Conservation (phyloP, 1,140 invertebrate species). For the Drosophila arizonae region DNA sequence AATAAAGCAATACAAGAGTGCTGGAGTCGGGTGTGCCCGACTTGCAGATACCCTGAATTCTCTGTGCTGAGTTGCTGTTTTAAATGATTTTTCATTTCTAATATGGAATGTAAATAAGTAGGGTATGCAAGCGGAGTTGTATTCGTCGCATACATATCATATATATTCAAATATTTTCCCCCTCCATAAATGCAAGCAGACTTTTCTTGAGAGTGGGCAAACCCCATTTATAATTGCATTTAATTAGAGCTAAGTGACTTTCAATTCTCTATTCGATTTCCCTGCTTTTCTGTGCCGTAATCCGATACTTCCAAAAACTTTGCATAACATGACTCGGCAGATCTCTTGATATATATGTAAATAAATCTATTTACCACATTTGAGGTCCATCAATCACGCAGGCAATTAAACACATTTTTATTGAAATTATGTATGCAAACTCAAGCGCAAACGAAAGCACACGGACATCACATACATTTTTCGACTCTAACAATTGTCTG, state of each 20-base stretch:
- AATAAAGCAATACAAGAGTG: slow-evolving; percentile 45
- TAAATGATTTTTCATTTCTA: no score
- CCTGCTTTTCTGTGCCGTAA: slow-evolving; percentile 18
- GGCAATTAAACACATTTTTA: slow-evolving; percentile 69
- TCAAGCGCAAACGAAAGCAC: slow-evolving; percentile 57
- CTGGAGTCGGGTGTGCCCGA: neutral
- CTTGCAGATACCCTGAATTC: neutral
- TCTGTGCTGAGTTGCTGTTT: no score
- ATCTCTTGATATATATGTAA: slow-evolving; percentile 7
- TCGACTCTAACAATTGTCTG: slow-evolving; percentile 67
- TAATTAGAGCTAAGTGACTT: slow-evolving; percentile 34
- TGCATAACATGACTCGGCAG: slow-evolving; percentile 73
- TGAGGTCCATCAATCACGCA: slow-evolving; percentile 63
- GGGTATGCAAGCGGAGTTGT: no score
- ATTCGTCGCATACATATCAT: no score
- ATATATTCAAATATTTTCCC: no score
- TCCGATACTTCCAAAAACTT: slow-evolving; percentile 43
- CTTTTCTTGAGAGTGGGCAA: neutral
- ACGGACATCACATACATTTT: slow-evolving; percentile 41
- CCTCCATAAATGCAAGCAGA: slow-evolving; percentile 10
- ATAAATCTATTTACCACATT: slow-evolving; percentile 34
- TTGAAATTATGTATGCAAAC: slow-evolving; percentile 68
- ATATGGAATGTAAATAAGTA: no score
- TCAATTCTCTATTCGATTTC: slow-evolving; percentile 10
- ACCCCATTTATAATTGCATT: slow-evolving; percentile 27